Conservation (phyloP, 2,113 vertebrate genomes). For the Bucco capensis region DNA sequence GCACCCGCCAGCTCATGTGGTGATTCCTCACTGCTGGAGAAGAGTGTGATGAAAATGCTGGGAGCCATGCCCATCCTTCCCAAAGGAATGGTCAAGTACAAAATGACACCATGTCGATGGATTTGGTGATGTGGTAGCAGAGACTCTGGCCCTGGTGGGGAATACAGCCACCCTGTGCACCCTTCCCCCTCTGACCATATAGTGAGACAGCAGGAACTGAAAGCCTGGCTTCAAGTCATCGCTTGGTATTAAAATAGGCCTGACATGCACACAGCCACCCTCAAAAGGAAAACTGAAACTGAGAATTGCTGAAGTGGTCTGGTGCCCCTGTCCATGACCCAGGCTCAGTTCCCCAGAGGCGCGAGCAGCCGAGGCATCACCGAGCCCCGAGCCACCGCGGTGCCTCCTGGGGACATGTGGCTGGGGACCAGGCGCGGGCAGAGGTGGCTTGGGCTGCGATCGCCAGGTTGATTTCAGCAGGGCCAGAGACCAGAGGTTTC, state of each 20-base stretch:
- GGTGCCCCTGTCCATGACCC: slow-evolving; percentile 18
- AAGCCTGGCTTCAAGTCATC: slow-evolving; percentile 61
- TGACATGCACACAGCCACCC: slow-evolving; percentile 60
- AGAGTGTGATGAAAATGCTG: rapidly evolving
- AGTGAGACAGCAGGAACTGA: slow-evolving; percentile 67
- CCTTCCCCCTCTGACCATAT: slow-evolving; percentile 15
- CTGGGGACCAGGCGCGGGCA: not conserved
- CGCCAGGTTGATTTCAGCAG: not conserved
- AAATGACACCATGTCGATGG: rapidly evolving
- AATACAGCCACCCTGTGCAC: not conserved
- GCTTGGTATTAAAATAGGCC: slow-evolving; percentile 45
- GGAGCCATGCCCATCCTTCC: not conserved
- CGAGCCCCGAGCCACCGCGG: not conserved
- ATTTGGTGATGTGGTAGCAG: not conserved
- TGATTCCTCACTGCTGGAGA: rapidly evolving
- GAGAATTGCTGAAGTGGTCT: slow-evolving; percentile 56
- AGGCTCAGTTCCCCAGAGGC: slow-evolving; percentile 63
- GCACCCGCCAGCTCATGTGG: rapidly evolving
- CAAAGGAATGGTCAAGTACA: rapidly evolving
- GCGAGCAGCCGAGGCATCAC: not conserved
- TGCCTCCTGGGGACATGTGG: not conserved
- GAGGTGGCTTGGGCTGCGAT: not conserved
- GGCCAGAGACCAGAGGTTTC: not conserved
- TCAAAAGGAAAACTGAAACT: slow-evolving; percentile 76
- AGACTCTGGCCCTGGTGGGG: not conserved